phyloP scores from a whole-genome alignment of 2,113 vertebrate genomes.

The Pangasianodon hypophthalmus region DNA sequence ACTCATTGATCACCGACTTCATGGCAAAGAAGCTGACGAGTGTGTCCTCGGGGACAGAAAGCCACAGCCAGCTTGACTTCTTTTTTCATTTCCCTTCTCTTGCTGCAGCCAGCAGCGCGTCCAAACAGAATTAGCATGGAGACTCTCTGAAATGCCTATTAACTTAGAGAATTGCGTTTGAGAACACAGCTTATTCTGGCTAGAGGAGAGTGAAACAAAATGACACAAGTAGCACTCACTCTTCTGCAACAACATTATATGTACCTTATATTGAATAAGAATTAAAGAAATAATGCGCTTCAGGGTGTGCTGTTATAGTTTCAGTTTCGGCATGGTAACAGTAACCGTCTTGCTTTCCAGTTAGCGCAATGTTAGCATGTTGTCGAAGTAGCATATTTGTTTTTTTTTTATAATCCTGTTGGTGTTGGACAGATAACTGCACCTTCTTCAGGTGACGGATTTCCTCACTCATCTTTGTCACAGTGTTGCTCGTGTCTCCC shows the following conservation, averaged over 20 bases:
- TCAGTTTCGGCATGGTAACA: not conserved
- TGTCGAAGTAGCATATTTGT: not conserved
- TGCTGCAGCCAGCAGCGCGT: not conserved
- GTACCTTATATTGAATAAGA: not conserved
- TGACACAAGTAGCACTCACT: not conserved
- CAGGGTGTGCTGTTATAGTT: not conserved
- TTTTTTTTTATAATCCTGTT: not conserved
- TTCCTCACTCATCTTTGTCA: not conserved
- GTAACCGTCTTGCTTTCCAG: not conserved
- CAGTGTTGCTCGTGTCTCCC: not conserved
- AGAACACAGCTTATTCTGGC: not conserved
- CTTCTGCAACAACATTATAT: not conserved
- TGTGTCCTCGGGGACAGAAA: not conserved
- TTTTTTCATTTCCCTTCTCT: not conserved
- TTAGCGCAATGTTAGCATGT: not conserved
- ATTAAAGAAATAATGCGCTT: not conserved
- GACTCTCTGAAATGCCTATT: not conserved
- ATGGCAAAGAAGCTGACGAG: not conserved
- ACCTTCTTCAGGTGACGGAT: not conserved
- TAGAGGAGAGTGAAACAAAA: not conserved
- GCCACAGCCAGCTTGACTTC: not conserved
- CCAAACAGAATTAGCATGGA: slow-evolving; percentile 19
- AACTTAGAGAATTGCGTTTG: not conserved
- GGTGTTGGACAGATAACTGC: not conserved
- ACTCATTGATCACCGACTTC: slow-evolving; percentile 13